Evolutionary conservation across 2,797 vertebrate genomes (phyloP), one percentile per base, ranked within the genome.

Genomic region (Crocidura indochinensis): DNA sequence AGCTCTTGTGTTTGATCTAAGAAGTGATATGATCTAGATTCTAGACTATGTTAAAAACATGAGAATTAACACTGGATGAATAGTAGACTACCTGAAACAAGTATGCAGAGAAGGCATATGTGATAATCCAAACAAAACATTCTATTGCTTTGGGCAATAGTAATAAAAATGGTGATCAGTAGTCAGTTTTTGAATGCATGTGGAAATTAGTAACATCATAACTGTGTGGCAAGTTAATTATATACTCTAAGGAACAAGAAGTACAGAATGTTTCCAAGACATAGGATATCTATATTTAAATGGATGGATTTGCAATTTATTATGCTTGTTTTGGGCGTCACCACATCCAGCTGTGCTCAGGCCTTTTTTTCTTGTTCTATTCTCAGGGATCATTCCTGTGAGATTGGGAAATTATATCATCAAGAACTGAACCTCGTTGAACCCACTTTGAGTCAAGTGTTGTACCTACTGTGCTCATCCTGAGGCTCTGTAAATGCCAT

Each of bases 111-210:
- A 1, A 64, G 49, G 2, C 47, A 68, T 77, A 44, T 31, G 17
- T 47, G 22, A 64, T 78, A 49, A 81, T 87, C 8, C 31, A 89
- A 76, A 56, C 15, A 26, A 87, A 77, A 87, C 44, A 62, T 81
- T 65, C 56, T 12, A 65, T 15, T 91, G 44, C 5, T 38, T 76
- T 84, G 20, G 20, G 68, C 19, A 68, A 12, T 56, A 80, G 64
- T 76, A 20, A 86, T 17, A 8, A 49, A 65, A 77, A 8, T 74
- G 4, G 20, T 53, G 27, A 11, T 46, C 24, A 11, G 20, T 71
- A 24, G 11, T 46, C 24, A 11, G 20, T 71, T 92, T 85, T 75
- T 78, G 51, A 93, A 64, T 81, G 80, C 17, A 53, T 77, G 14
- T 65, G 90, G 17, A 90, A 77, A 22, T 8, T 84, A 22, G 29